phyloP scores from a whole-genome alignment of 2,113 vertebrate species.

The Neodontobutis hainanensis region DNA sequence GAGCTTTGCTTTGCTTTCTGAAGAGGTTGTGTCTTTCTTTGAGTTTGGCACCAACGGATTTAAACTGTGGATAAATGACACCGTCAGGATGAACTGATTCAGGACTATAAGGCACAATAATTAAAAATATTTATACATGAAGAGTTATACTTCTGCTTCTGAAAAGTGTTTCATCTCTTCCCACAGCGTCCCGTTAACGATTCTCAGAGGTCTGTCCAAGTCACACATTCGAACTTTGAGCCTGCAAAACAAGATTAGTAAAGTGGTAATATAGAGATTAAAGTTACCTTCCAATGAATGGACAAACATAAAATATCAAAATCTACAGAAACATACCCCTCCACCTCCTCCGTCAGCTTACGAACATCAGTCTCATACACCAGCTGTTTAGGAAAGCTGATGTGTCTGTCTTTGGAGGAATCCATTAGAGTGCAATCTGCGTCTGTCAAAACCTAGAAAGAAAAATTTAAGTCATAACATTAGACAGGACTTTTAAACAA shows the following conservation, averaged over 20 bases:
- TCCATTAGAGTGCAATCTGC: conserved; percentile 73
- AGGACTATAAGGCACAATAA: too few relatives aligned
- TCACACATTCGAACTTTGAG: conserved; percentile 68
- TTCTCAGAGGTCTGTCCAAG: conserved; percentile 67
- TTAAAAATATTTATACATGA: neutral
- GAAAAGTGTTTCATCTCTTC: conserved; percentile 63
- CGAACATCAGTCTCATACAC: conserved; percentile 86
- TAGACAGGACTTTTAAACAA: neutral
- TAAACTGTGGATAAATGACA: conserved; percentile 60
- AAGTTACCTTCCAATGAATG: neutral
- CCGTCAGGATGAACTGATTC: too few relatives aligned
- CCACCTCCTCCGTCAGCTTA: conserved; percentile 78
- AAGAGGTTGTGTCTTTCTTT: conserved; percentile 73
- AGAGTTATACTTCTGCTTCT: conserved; percentile 69
- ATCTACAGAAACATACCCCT: conserved; percentile 75
- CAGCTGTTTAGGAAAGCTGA: conserved; percentile 83
- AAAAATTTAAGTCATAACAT: neutral
- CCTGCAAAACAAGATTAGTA: conserved; percentile 46
- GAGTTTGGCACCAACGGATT: conserved; percentile 70
- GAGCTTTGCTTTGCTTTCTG: conserved; percentile 72
- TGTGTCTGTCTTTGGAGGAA: conserved; percentile 80
- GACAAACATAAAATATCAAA: neutral
- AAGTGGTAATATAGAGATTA: neutral
- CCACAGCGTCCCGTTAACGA: conserved; percentile 68
- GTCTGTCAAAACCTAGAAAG: conserved; percentile 73